Conservation (phyloP, 2,888 invertebrate genomes). For the Stenurella melanura region DNA sequence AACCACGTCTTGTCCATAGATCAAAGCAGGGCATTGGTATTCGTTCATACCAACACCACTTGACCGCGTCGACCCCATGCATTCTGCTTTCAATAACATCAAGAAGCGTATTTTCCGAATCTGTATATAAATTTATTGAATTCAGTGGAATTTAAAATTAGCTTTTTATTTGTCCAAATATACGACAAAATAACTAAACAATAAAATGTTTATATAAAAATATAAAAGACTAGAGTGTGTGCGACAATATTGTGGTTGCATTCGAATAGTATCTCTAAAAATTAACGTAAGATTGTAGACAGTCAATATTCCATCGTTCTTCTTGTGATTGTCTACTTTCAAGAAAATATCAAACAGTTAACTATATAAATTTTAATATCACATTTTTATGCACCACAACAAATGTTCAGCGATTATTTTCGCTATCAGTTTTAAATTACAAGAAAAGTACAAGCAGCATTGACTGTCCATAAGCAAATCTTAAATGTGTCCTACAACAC, state of each 20-base stretch:
- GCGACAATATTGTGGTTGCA: background rate
- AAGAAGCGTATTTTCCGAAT: too few relatives aligned
- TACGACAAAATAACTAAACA: too few relatives aligned
- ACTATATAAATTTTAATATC: conserved; percentile 41
- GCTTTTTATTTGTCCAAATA: too few relatives aligned
- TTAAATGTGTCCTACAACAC: background rate
- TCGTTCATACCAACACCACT: too few relatives aligned
- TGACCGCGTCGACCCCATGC: too few relatives aligned
- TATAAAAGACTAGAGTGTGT: background rate
- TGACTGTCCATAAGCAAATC: conserved; percentile 14
- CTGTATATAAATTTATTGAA: too few relatives aligned
- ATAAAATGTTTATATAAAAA: background rate
- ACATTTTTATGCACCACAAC: conserved; percentile 38
- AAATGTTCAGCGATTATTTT: conserved; percentile 28
- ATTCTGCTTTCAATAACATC: too few relatives aligned
- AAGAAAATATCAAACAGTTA: conserved; percentile 34
- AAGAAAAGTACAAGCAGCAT: conserved; percentile 23
- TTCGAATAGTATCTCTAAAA: background rate
- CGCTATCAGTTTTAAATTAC: conserved; percentile 13
- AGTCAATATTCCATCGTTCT: conserved; percentile 27
- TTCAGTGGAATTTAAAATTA: too few relatives aligned
- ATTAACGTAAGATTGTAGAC: conserved; percentile 12
- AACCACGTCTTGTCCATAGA: too few relatives aligned
- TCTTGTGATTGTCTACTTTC: conserved; percentile 35
- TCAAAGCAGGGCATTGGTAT: too few relatives aligned